phyloP scores from a whole-genome alignment of 2,797 vertebrate species.

The Halcyon smyrnensis region DNA sequence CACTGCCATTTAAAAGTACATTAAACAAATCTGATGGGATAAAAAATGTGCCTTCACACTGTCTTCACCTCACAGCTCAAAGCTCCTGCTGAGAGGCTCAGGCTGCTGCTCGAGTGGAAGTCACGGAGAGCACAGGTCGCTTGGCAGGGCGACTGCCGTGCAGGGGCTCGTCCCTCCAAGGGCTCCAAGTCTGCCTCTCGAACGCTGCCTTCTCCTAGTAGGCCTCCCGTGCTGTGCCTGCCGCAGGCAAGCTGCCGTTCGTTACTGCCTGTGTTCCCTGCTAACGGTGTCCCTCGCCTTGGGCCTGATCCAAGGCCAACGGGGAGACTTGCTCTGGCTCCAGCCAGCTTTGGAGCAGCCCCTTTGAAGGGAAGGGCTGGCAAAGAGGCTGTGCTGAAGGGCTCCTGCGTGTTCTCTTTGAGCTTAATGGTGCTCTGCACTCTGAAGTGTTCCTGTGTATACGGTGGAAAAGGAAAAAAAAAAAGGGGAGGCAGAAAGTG shows the following conservation, averaged over 20 bases:
- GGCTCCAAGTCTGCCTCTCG: background rate
- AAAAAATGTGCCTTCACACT: background rate
- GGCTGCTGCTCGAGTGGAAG: background rate
- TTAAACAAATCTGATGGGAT: background rate
- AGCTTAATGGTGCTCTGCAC: background rate
- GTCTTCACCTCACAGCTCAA: background rate
- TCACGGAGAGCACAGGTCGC: background rate
- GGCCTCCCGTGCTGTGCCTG: background rate
- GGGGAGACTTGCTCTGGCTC: background rate
- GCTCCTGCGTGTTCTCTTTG: background rate
- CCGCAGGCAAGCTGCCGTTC: conserved; percentile 11
- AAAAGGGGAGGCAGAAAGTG: background rate
- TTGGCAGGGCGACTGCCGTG: fast-evolving
- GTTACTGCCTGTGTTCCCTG: background rate
- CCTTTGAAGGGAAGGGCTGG: background rate
- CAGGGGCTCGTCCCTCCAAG: background rate
- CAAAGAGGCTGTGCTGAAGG: background rate
- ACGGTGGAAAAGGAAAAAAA: background rate
- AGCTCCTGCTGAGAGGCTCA: background rate
- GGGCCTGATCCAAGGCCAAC: background rate
- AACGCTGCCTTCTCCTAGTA: background rate
- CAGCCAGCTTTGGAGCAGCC: background rate
- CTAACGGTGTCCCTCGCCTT: background rate
- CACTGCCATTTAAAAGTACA: background rate
- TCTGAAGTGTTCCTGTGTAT: background rate